Evolutionary conservation across 2,113 vertebrate species (phyloP).

Genomic region (Gavialis gangeticus): DNA sequence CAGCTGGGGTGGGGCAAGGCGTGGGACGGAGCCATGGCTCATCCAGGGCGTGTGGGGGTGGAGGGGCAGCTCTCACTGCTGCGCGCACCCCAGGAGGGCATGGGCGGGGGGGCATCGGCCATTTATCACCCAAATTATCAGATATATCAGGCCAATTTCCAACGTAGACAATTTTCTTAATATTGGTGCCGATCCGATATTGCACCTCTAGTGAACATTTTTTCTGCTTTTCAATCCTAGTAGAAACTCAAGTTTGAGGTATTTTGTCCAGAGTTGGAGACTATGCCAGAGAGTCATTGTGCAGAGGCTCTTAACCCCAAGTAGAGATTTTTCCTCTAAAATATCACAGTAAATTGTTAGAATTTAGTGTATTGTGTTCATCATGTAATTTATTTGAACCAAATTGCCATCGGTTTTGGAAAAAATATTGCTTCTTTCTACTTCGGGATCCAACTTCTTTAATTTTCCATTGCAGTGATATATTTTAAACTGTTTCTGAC

Average conservation of each 20-base stretch:
- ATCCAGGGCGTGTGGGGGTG: too few relatives aligned
- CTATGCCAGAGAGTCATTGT: neutral
- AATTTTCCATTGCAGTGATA: neutral
- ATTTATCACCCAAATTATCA: too few relatives aligned
- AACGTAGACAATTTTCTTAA: too few relatives aligned
- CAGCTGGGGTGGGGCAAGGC: too few relatives aligned
- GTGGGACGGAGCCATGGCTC: too few relatives aligned
- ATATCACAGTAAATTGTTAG: neutral
- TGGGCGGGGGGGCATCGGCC: too few relatives aligned
- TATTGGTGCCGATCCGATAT: too few relatives aligned
- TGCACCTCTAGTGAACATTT: neutral
- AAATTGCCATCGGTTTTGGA: neutral
- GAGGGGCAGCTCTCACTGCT: too few relatives aligned
- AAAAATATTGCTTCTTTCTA: neutral
- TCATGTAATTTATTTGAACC: too few relatives aligned
- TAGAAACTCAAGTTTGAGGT: neutral
- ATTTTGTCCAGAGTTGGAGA: neutral
- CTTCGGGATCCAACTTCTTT: neutral
- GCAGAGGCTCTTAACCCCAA: neutral
- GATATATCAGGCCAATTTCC: too few relatives aligned
- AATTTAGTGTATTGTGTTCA: neutral
- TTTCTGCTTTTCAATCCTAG: neutral
- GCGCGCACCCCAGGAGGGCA: too few relatives aligned
- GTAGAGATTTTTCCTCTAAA: neutral
- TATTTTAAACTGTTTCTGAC: constrained; percentile 12